Evolutionary conservation across 2,113 vertebrate species (phyloP).

Genomic region (Rhinopomastus cyanomelas): DNA sequence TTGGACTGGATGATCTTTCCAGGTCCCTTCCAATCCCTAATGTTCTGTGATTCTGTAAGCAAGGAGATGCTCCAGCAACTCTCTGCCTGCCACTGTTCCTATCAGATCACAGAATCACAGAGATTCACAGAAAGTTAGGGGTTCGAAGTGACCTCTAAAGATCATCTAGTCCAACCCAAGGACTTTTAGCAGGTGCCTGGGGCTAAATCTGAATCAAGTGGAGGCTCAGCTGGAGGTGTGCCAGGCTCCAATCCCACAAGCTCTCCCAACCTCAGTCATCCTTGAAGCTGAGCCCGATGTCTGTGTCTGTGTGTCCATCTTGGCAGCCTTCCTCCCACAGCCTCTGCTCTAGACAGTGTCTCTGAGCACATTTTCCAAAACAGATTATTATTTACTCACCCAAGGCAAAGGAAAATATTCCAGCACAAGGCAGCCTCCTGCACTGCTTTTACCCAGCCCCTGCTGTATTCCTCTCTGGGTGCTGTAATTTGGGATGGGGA

Average conservation of each 20-base stretch:
- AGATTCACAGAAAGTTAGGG: too few relatives aligned
- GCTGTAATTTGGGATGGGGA: not conserved
- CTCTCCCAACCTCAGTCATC: not conserved
- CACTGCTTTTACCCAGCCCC: not conserved
- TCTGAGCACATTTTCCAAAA: not conserved
- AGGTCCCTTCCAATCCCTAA: too few relatives aligned
- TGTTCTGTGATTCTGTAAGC: too few relatives aligned
- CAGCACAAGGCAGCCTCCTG: not conserved
- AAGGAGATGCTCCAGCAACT: not conserved
- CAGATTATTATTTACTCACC: not conserved
- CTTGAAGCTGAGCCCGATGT: not conserved
- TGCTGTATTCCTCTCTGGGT: not conserved
- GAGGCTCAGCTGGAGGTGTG: not conserved
- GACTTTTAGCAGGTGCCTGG: not conserved
- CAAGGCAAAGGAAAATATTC: conserved; percentile 9
- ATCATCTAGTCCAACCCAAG: too few relatives aligned
- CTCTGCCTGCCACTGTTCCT: not conserved
- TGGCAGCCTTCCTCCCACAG: not conserved
- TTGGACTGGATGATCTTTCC: too few relatives aligned
- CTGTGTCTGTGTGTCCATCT: accelerated
- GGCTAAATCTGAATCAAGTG: not conserved
- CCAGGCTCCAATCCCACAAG: not conserved
- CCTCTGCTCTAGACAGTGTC: not conserved
- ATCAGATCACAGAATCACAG: not conserved
- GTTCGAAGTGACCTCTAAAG: too few relatives aligned